Evolutionary conservation across 2,797 vertebrate genomes (phyloP).

Genomic region (Peromyscus nudipes): DNA sequence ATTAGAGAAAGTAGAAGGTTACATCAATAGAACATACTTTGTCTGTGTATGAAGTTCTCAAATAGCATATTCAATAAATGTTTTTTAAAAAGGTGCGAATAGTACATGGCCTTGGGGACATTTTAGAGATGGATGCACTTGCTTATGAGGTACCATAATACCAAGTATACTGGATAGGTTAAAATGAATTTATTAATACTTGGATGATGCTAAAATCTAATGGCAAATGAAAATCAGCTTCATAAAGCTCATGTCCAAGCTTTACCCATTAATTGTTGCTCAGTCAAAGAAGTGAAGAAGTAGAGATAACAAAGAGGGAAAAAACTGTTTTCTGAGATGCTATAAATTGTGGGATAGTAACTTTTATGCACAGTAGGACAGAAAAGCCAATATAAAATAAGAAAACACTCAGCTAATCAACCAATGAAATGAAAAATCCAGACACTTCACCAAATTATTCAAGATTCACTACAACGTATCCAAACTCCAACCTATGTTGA

Average conservation of each 20-base stretch:
- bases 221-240: neutral
- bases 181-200: neutral
- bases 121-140: neutral
- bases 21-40: neutral
- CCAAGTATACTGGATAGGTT: neutral
- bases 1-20: too few species aligned
- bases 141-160: neutral
- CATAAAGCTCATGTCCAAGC: neutral
- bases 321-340: neutral
- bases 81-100: neutral
- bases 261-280: neutral
- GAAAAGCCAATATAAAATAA: neutral
- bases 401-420: neutral
- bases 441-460: neutral
- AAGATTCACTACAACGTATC: neutral
- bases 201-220: neutral
- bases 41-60: neutral
- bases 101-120: neutral
- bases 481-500: neutral
- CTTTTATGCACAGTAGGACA: neutral
- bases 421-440: slow-evolving; percentile 39
- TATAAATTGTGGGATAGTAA: neutral
- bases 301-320: neutral
- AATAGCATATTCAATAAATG: neutral
- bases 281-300: neutral